Evolutionary conservation across 2,888 invertebrate species (phyloP), one percentile per base, ranked within the genome.

Genomic region (Lasiommata megera): DNA sequence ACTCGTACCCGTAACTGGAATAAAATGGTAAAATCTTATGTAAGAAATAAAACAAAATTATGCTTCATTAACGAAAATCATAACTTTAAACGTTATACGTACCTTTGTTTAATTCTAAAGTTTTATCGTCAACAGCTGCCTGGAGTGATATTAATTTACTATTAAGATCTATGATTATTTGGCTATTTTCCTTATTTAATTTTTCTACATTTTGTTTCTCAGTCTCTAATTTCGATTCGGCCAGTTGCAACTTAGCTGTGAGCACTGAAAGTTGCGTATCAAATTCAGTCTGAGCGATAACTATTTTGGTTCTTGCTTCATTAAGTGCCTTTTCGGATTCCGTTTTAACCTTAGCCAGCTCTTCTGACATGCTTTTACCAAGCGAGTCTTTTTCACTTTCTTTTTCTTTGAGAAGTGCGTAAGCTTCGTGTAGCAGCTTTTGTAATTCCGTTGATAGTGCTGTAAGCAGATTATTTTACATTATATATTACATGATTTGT

Each of bases 201-300:
- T 84, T 83, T 73, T 92, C 89, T 53, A 89, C 67, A 62, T 84
- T 91, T 70, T 87, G 88, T 67, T 88, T 88, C 71, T 85, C 89
- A 68, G 75, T 80, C 72, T 78, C 87, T 56, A 89, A 67, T 63
- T 92, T 88, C 3, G 92, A 92, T 67, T 91, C 88, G 0, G 92
- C 84, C 63, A 92, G 76, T 66, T 92, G 90, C 56, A 93, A 70
- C 67, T 93, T 92, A 1, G 88, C 86, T 46, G 88, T 90, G 51
- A 93, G 73, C 38, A 84, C 84, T 1, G 92, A 92, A n/a, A 93
- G 76, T 75, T 93, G 92, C 44, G 92, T 92, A 64, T 93, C 93
- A 46, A 93, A 90, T 71, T 92, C 92, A 0, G 93, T 91, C 64
- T 94, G 85, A 61, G 92, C 92, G 71, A 95, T 94, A 58, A 94